Base-by-base conservation (phyloP, 1,140 invertebrate genomes). In the Sinella curviseta region DNA sequence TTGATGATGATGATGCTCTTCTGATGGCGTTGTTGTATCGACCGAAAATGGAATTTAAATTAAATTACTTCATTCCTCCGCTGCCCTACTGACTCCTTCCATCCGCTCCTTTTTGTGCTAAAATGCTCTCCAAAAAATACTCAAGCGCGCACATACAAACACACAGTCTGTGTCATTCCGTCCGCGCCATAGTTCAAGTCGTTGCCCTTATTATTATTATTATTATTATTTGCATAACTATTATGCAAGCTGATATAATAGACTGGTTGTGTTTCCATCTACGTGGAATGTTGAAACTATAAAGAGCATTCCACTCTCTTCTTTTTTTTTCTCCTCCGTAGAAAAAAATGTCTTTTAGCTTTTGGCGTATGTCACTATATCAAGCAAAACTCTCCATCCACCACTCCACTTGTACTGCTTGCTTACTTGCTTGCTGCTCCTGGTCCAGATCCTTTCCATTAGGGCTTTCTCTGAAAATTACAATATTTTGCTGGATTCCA, bases 41-140 rank as follows among this genome's bases (percentile, higher is more conserved):
- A 70, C 65, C 65, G 28, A 70, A 70, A 70, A 70, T 70, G 65
- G 65, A 70, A 70, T 70, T 70, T 70, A 70, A 70, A 70, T 70
- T 70, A 33, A 70, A 70, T 70, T 70, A 70, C 65, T 70, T 14
- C 31, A 12, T 33, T 70, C 31, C 31, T 26, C 16, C 57, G 24
- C 26, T 70, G 26, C 14, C 65, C 26, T 70, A 70, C 26, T 70
- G 30, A 60, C 55, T 60, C 55, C n/a, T n/a, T n/a, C n/a, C n/a
- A n/a, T n/a, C n/a, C n/a, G n/a, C n/a, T n/a, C n/a, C n/a, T n/a
- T n/a, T 60, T 60, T 60, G 55, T 60, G 55, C 24, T 60, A 24
- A n/a, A n/a, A n/a, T n/a, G n/a, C n/a, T n/a, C n/a, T n/a, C n/a
- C n/a, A n/a, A n/a, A n/a, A n/a, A n/a, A n/a, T n/a, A n/a, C n/a